A percentile compares a stretch with the other conserved stretches of the same genome.
Evolutionary conservation across 2,113 vertebrate genomes (phyloP).

Genomic region (Aegithalos caudatus): DNA sequence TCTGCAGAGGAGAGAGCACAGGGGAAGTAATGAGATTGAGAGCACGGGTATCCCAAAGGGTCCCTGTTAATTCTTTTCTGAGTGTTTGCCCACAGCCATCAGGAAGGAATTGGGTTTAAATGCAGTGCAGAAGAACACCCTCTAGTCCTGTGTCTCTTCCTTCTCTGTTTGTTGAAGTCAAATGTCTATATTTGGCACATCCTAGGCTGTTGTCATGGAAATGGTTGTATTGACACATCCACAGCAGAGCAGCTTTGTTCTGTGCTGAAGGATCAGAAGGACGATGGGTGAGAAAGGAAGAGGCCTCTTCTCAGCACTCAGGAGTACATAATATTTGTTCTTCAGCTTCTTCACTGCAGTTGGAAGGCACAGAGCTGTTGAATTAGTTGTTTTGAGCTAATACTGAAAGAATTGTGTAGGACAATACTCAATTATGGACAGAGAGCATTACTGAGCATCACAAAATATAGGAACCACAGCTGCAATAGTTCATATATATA

Average conservation of each 20-base stretch:
- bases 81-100: neutral
- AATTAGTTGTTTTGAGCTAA: neutral
- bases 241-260: slow-evolving; percentile 30
- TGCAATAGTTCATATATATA: neutral
- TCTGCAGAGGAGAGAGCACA: neutral
- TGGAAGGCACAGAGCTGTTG: neutral
- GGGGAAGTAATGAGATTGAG: neutral
- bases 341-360: neutral
- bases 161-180: slow-evolving; percentile 13
- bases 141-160: neutral
- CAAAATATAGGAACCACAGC: neutral
- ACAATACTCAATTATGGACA: neutral
- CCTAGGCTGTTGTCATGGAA: slow-evolving; percentile 64
- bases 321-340: neutral
- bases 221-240: slow-evolving; percentile 56
- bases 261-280: neutral
- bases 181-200: slow-evolving; percentile 57
- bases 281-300: neutral
- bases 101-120: neutral
- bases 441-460: neutral
- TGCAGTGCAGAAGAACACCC: neutral
- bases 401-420: neutral
- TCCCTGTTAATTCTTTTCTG: neutral
- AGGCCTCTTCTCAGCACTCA: neutral
- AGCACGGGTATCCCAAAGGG: neutral